phyloP scores from a whole-genome alignment of 2,888 invertebrate species.

The Idaea biselata region DNA sequence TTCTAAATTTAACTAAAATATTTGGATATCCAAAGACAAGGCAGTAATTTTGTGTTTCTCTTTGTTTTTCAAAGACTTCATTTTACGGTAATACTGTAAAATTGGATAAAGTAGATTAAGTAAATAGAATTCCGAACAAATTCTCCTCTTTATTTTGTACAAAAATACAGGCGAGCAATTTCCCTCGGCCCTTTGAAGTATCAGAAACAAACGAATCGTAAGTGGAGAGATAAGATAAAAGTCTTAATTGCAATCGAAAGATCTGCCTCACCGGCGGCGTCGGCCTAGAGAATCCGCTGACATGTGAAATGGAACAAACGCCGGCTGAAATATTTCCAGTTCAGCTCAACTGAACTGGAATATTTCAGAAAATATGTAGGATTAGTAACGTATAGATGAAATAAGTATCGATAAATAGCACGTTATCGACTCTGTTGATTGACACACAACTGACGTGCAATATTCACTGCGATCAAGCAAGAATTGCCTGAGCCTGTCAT shows the following conservation, averaged over 20 bases:
- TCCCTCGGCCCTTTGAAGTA: conserved; percentile 30
- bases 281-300: conserved; percentile 14
- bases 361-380: conserved; percentile 10
- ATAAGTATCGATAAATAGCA: neutral
- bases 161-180: conserved; percentile 26
- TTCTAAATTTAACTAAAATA: neutral
- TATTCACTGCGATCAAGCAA: neutral
- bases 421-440: neutral
- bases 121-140: conserved; percentile 1
- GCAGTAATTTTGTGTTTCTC: neutral
- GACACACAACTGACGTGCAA: neutral
- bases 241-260: conserved; percentile 41
- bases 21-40: neutral
- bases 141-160: conserved; percentile 7
- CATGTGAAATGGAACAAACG: conserved; percentile 16
- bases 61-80: neutral
- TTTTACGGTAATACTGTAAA: neutral
- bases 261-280: conserved; percentile 24
- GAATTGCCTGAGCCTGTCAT: neutral
- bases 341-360: conserved; percentile 10
- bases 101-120: neutral
- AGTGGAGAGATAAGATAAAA: conserved; percentile 33
- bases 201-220: conserved; percentile 28
- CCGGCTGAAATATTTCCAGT: too few species aligned
- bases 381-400: conserved; percentile 11